Evolutionary conservation across 2,797 vertebrate genomes (phyloP).

Genomic region (Sebastes minor): DNA sequence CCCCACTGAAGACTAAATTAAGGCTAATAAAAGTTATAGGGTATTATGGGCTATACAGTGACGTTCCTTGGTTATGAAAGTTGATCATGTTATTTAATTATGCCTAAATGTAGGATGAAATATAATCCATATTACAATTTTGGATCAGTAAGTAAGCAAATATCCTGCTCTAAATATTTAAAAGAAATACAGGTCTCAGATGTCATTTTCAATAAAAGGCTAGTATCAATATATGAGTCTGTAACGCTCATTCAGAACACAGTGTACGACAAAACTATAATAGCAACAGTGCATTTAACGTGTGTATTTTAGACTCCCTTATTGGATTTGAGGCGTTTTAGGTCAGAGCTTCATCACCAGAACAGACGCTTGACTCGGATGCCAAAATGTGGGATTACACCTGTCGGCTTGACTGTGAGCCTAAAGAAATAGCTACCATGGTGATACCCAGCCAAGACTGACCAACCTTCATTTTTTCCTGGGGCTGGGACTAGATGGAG

Average conservation of each 20-base stretch:
- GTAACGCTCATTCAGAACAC: background rate
- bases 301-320: background rate
- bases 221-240: background rate
- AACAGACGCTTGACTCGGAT: background rate
- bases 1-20: background rate
- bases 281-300: background rate
- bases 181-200: background rate
- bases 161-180: background rate
- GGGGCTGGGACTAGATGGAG: background rate
- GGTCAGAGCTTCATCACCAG: background rate
- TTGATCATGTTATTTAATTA: background rate
- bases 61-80: background rate
- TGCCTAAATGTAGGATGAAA: background rate
- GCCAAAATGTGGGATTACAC: background rate
- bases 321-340: background rate
- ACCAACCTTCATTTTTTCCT: background rate
- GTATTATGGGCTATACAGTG: background rate
- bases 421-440: background rate
- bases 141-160: background rate
- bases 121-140: background rate
- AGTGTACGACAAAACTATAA: background rate
- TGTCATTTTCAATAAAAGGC: background rate
- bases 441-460: background rate
- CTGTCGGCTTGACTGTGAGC: background rate
- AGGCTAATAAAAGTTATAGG: background rate